Base-by-base conservation (phyloP, 2,888 invertebrate genomes). In the Tetramorium bicarinatum region DNA sequence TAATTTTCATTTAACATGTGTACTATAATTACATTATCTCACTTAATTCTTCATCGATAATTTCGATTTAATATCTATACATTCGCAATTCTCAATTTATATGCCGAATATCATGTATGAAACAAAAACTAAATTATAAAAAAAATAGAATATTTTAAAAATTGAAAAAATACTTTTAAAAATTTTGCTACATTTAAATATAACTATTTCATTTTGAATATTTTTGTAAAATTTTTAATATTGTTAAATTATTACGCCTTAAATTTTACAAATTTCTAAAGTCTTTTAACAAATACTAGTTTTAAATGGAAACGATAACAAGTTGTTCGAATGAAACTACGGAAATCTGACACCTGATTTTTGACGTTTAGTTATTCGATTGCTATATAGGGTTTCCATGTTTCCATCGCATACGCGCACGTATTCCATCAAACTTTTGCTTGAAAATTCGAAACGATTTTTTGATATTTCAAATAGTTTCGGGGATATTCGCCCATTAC, bases 391-490 rank as follows among this genome's bases (percentile, higher is more conserved):
- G 6, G 25, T 59, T 59, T 80, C 8, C 25, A 47, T 25, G 21
- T 34, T 15, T 34, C 6, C 52, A 77, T 25, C 18, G 15, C 44
- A 15, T 18, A 49, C 49, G 21, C 11, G 25, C n/a, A 44, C 59
- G n/a, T 11, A 11, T 72, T 80, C 52, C 38, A 72, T 41, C 56
- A 59, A 47, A 47, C 47, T 69, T 49, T 71, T 79, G 47, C 44
- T 59, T 59, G 74, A 59, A 80, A 72, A 72, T 72, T 44, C 13
- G 25, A 80, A 72, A 72, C 47, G 69, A 69, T 47, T 80, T 80
- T 80, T 72, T 80, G 21, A 80, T 47, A 72, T 72, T 59, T 47
- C 74, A 59, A 47, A 80, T 71, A 71, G 44, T 80, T 72, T 59
- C 13, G 21, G 6, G 29, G 18, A 59, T 79, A 47, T 66, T 72